phyloP scores from a whole-genome alignment of 2,797 vertebrate genomes.

The Anabacerthia variegaticeps region DNA sequence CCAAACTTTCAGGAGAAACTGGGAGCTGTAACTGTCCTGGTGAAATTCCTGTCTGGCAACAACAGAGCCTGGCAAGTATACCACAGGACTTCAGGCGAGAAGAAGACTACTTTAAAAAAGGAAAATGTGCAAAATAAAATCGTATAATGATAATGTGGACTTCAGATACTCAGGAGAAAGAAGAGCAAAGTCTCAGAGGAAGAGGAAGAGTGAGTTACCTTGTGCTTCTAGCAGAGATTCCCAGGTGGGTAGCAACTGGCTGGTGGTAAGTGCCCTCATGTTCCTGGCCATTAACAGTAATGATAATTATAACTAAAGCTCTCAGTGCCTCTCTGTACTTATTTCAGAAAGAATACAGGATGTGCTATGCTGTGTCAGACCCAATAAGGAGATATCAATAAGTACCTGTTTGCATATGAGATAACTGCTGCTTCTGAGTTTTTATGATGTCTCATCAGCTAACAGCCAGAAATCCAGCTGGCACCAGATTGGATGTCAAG shows the following conservation, averaged over 20 bases:
- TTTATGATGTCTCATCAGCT: slow-evolving; percentile 7
- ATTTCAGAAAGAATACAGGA: not conserved
- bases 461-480: not conserved
- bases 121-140: not conserved
- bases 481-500: not conserved
- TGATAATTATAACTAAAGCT: not conserved
- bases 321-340: not conserved
- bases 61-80: not conserved
- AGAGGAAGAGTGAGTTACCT: not conserved
- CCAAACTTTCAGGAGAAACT: not conserved
- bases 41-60: not conserved
- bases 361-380: not conserved
- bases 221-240: not conserved
- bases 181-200: not conserved
- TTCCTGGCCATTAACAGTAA: not conserved
- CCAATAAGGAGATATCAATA: not conserved
- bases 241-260: fast-evolving
- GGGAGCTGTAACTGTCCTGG: not conserved
- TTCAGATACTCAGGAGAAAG: not conserved
- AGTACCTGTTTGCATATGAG: not conserved
- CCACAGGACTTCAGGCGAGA: not conserved
- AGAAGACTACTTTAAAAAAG: not conserved
- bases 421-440: not conserved
- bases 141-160: not conserved
- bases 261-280: not conserved